Evolutionary conservation across 2,113 vertebrate genomes (phyloP).

Genomic region (Mesembrinibis cayennensis): DNA sequence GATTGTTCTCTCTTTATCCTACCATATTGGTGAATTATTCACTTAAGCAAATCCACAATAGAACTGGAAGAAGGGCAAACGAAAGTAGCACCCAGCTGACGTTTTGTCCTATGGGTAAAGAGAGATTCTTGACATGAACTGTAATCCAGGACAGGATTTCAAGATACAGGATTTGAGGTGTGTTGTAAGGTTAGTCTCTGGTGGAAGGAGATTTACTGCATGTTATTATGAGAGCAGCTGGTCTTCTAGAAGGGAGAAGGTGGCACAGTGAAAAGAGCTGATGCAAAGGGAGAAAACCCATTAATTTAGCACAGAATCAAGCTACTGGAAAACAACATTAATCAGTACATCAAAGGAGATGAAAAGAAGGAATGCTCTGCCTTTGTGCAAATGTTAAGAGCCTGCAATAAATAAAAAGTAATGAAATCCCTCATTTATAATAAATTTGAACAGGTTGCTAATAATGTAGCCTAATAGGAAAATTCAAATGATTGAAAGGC

Average conservation of each 20-base stretch:
- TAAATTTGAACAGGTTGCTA: constrained; percentile 19
- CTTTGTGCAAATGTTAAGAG: constrained; percentile 39
- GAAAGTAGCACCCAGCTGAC: not conserved
- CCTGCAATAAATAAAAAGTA: constrained; percentile 29
- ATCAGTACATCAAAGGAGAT: not conserved
- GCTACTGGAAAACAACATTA: not conserved
- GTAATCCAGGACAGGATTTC: not conserved
- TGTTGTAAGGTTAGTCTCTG: not conserved
- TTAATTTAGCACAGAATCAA: not conserved
- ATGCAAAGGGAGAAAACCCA: not conserved
- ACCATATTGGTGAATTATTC: not conserved
- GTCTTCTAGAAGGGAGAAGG: not conserved
- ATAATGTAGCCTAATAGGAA: constrained; percentile 28
- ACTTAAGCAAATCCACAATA: not conserved
- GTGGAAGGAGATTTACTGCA: not conserved
- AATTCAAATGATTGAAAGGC: constrained; percentile 14
- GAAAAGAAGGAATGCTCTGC: not conserved
- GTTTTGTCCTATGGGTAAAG: not conserved
- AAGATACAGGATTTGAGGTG: not conserved
- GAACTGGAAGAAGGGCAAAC: not conserved
- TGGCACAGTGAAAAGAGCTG: not conserved
- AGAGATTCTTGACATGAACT: not conserved
- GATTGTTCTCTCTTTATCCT: not conserved
- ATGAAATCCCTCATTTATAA: constrained; percentile 30
- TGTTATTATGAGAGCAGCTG: not conserved